Conservation (phyloP, 2,888 invertebrate species). For the Atethmia centrago region DNA sequence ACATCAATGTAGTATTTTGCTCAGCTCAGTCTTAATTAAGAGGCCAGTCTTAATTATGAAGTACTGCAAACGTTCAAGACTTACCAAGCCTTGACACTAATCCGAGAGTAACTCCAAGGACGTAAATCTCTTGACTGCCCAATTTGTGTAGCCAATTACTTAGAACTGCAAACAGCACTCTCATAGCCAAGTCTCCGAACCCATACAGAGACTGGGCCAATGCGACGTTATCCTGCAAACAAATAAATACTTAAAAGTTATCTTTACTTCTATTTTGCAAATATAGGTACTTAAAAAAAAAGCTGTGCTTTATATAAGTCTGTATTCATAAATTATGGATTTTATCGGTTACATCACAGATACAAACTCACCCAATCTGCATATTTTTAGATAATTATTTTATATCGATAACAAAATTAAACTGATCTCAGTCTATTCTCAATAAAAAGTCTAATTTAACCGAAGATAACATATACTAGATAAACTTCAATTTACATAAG, state of each 20-base stretch:
- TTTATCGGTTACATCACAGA: not conserved
- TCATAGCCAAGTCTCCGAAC: conserved; percentile 91
- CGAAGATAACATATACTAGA: conserved; percentile 23
- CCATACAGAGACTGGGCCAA: conserved; percentile 91
- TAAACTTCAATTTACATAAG: conserved; percentile 8
- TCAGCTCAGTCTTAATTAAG: not conserved
- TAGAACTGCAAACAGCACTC: conserved; percentile 90
- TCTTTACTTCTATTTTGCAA: not conserved
- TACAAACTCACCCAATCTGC: not conserved
- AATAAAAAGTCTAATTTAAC: conserved; percentile 11
- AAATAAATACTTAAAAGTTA: conserved; percentile 18
- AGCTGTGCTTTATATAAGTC: no score
- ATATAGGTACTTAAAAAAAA: no score
- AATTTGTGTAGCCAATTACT: conserved; percentile 88
- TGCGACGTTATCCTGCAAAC: conserved; percentile 89
- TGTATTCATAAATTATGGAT: not conserved
- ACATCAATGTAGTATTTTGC: not conserved
- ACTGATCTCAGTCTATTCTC: not conserved
- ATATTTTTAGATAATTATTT: conserved; percentile 18
- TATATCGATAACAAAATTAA: not conserved
- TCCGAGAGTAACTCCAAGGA: conserved; percentile 89
- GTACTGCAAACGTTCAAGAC: conserved; percentile 55
- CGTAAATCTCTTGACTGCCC: conserved; percentile 91
- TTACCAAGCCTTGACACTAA: conserved; percentile 91
- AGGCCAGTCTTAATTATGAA: not conserved